Evolutionary conservation across 2,888 invertebrate genomes (phyloP).

Genomic region (Malthinus flaveolus): DNA sequence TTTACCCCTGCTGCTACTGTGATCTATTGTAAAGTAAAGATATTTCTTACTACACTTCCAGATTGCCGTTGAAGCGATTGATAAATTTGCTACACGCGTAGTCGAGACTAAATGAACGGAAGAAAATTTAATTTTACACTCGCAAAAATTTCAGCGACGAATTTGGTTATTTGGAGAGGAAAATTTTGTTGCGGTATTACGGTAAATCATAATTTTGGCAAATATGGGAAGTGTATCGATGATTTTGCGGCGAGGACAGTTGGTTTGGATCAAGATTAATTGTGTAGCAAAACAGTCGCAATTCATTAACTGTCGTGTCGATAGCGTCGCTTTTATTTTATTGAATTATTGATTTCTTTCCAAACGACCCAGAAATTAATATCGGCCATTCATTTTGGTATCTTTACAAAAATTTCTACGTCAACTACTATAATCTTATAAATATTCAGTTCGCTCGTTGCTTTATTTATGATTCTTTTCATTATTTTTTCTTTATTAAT

Average conservation of each 20-base stretch:
- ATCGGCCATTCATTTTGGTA: no score
- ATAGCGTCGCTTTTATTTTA: constrained; percentile 19
- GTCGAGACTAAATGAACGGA: constrained; percentile 22
- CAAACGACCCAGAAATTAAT: not conserved
- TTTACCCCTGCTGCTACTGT: constrained; percentile 18
- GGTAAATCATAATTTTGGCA: not conserved
- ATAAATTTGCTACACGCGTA: constrained; percentile 29
- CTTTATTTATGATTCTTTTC: not conserved
- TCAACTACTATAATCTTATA: not conserved
- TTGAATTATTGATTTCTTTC: constrained; percentile 23
- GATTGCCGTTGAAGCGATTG: constrained; percentile 29
- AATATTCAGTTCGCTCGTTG: not conserved
- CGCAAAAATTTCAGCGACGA: no score
- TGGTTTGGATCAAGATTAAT: constrained; percentile 25
- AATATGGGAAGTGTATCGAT: constrained; percentile 19
- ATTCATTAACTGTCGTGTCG: constrained; percentile 29
- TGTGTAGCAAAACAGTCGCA: constrained; percentile 27
- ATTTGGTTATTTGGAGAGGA: not conserved
- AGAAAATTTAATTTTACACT: no score
- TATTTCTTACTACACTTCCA: constrained; percentile 24
- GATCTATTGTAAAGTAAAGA: constrained; percentile 32
- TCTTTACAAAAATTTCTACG: not conserved
- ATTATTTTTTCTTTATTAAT: no score
- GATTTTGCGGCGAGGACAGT: constrained; percentile 25
- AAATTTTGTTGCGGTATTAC: not conserved